Evolutionary conservation across 2,113 vertebrate genomes (phyloP), one percentile per base, ranked within the genome.

Genomic region (pig (Sus scrofa)): DNA sequence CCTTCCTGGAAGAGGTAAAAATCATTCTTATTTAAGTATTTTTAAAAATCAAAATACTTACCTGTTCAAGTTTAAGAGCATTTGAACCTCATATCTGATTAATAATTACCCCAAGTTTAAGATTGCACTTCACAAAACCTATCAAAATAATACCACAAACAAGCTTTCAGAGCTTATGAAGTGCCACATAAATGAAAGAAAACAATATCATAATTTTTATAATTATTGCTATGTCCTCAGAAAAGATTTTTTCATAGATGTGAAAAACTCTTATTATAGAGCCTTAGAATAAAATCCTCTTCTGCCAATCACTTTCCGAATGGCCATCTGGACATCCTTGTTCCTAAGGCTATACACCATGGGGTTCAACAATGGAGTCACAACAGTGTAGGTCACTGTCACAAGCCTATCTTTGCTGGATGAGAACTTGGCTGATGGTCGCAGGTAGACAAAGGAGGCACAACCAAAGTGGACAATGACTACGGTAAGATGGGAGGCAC

Each of bases 311-410:
- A 89, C 24, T 94, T 90, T 97, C 50, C 0, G 0, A 89, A 96
- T 63, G 71, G 86, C 79, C 27, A 62, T 1, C 12, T 94, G 71
- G 27, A 92, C 78, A 14, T 73, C 83, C 27, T 75, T 96, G 60
- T 96, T 97, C 37, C 89, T 94, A 52, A 95, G 67, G 71, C 86
- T 97, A 2, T 94, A 95, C 14, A 94, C 78, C 60, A 89, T 32
- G 15, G 92, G 89, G 39, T 93, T 97, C 65, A 95, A 22, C 30
- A 97, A 37, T 24, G 81, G 94, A 52, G 85, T 95, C 58, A 96
- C 60, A n/a, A 96, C 15, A 2, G 84, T 96, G 50, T 96, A 97
- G 15, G 58, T 88, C 79, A 95, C 71, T 60, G 92, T 94, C 56
- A 95, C 79, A 24, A 97, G 56, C 19, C 32, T 86, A 5, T 95